A percentile compares a stretch with the other conserved stretches of the same genome.
Evolutionary conservation across 2,888 invertebrate genomes (phyloP).

Genomic region (Stenotaenia linearis): DNA sequence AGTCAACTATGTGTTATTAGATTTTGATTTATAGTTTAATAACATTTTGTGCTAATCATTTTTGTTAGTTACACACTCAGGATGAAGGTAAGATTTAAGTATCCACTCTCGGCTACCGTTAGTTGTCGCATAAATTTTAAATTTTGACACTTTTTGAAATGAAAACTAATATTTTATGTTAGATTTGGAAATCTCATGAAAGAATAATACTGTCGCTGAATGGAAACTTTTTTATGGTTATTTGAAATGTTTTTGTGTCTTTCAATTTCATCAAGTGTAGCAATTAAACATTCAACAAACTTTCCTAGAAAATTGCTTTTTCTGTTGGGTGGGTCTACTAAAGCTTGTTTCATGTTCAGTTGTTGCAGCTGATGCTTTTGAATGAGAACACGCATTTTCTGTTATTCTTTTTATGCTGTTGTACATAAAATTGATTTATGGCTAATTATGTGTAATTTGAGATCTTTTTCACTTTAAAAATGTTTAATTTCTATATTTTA

Average conservation of each 20-base stretch:
- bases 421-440: background rate
- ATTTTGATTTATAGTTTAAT: background rate
- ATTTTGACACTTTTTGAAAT: background rate
- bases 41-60: background rate
- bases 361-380: background rate
- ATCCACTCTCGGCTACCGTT: background rate
- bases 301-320: background rate
- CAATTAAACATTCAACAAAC: slow-evolving; percentile 12
- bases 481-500: background rate
- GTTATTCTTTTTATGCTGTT: background rate
- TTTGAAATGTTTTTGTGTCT: background rate
- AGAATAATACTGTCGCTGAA: too few species aligned
- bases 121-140: background rate
- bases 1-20: background rate
- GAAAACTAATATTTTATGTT: too few species aligned
- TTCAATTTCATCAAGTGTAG: slow-evolving; percentile 5
- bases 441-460: background rate
- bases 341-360: slow-evolving; percentile 7
- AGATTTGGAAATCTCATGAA: too few species aligned
- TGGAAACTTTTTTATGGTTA: background rate
- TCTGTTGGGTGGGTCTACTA: background rate
- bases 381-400: background rate
- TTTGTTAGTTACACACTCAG: slow-evolving; percentile 26
- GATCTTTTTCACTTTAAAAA: background rate
- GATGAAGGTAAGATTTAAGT: slow-evolving; percentile 28